Percentiles rank a stretch among this genome's conserved stretches.
phyloP scores from a whole-genome alignment of 1,140 invertebrate genomes.

The Diplogasteroides magnus region DNA sequence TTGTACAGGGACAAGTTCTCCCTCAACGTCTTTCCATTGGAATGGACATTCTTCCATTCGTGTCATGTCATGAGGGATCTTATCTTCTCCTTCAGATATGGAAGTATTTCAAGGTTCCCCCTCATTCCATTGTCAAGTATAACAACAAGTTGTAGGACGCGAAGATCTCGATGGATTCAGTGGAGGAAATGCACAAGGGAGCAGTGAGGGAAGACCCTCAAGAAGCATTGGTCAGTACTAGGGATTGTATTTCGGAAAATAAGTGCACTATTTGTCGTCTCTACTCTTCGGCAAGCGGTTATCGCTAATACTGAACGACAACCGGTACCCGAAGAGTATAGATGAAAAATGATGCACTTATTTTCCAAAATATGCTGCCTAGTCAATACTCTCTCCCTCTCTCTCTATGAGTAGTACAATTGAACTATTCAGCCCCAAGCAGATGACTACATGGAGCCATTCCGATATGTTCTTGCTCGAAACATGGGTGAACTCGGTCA shows the following conservation, averaged over 20 bases:
- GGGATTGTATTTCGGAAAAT: too few species aligned
- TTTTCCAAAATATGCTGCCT: too few species aligned
- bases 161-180: not conserved
- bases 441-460: not conserved
- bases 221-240: not conserved
- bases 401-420: not conserved
- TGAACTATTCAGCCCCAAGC: not conserved
- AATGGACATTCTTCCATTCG: not conserved
- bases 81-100: not conserved
- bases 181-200: not conserved
- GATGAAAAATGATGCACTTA: too few species aligned
- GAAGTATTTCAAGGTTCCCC: not conserved
- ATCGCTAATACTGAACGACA: too few species aligned
- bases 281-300: too few species aligned
- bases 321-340: too few species aligned
- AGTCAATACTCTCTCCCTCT: too few species aligned
- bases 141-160: not conserved
- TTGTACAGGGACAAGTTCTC: not conserved
- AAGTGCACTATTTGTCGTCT: too few species aligned
- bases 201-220: not conserved
- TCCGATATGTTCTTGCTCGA: not conserved
- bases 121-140: too few species aligned
- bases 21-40: not conserved
- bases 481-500: not conserved
- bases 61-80: not conserved